phyloP scores from a whole-genome alignment of 53 echinoderm and acorn worm species.

The Echinarachnius parma region DNA sequence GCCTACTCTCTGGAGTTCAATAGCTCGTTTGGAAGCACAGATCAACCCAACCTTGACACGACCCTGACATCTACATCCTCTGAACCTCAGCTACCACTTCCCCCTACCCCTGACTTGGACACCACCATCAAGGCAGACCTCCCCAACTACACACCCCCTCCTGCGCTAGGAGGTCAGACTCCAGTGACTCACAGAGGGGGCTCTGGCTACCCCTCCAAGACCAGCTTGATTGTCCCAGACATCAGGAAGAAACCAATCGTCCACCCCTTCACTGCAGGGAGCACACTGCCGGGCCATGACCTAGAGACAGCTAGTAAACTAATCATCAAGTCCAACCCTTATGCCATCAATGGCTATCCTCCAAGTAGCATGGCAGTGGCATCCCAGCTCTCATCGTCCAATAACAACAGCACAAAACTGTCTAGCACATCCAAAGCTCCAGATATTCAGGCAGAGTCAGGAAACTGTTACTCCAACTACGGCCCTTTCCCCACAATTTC shows the following conservation, averaged over 20 bases:
- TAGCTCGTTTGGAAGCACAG: conserved; percentile 28
- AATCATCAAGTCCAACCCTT: conserved; percentile 31
- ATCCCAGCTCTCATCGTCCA: conserved; percentile 14
- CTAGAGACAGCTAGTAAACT: conserved; percentile 38
- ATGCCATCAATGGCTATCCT: conserved; percentile 9
- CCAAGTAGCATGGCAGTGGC: background rate
- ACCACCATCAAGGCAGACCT: conserved; percentile 55
- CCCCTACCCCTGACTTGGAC: conserved; percentile 51
- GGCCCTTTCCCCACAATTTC: conserved; percentile 23
- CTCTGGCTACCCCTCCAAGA: background rate
- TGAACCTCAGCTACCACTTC: conserved; percentile 55
- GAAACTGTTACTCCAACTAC: conserved; percentile 38
- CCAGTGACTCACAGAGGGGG: conserved; percentile 10
- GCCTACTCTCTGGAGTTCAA: conserved; percentile 43
- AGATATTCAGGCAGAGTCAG: conserved; percentile 45
- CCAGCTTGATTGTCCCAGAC: background rate
- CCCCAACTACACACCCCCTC: conserved; percentile 83
- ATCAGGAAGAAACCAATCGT: conserved; percentile 4
- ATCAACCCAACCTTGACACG: conserved; percentile 45
- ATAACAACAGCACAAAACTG: conserved; percentile 22
- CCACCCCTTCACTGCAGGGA: conserved; percentile 34
- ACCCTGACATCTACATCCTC: conserved; percentile 22
- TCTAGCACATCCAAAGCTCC: conserved; percentile 52
- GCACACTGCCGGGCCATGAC: conserved; percentile 60
- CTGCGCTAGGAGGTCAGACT: conserved; percentile 45